These are phyloP conservation scores for Peromyscus melanophrys DNA, from an alignment of 2,797 vertebrate species.

Conservation along the genomic window DNA sequence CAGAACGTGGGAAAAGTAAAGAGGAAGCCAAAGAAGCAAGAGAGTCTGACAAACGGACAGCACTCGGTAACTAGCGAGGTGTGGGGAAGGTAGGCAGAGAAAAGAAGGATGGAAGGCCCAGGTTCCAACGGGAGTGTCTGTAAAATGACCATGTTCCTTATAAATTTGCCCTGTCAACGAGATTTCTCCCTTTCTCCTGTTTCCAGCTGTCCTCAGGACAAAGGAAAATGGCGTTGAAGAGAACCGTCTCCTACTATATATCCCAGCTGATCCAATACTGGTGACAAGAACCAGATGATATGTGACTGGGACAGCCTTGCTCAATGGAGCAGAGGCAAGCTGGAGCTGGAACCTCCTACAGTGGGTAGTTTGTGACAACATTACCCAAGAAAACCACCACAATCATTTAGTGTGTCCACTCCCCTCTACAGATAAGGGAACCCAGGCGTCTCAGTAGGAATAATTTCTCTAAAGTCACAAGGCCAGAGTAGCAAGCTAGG, in stretches of 20 bases:
- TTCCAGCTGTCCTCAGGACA: background rate
- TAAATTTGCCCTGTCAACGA: background rate
- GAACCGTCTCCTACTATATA: background rate
- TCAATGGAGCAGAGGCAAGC: background rate
- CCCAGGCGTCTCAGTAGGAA: background rate
- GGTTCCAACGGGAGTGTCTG: background rate
- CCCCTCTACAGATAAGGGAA: slow-evolving; percentile 34
- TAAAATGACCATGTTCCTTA: background rate
- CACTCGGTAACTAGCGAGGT: background rate
- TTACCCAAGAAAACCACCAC: background rate
- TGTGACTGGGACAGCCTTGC: no score
- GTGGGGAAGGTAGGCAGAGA: background rate
- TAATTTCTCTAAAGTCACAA: background rate
- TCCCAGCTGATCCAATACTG: background rate
- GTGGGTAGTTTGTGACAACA: background rate
- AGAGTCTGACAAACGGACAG: background rate
- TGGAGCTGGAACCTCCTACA: background rate
- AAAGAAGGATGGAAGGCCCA: background rate
- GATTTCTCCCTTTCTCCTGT: background rate
- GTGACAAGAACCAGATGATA: background rate
- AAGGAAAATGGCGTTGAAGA: background rate
- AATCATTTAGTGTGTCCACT: background rate
- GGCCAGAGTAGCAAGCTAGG: background rate
- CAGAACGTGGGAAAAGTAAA: background rate
- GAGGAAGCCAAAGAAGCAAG: background rate